Conservation (phyloP, 2,888 invertebrate genomes). For the Agelastica alni region DNA sequence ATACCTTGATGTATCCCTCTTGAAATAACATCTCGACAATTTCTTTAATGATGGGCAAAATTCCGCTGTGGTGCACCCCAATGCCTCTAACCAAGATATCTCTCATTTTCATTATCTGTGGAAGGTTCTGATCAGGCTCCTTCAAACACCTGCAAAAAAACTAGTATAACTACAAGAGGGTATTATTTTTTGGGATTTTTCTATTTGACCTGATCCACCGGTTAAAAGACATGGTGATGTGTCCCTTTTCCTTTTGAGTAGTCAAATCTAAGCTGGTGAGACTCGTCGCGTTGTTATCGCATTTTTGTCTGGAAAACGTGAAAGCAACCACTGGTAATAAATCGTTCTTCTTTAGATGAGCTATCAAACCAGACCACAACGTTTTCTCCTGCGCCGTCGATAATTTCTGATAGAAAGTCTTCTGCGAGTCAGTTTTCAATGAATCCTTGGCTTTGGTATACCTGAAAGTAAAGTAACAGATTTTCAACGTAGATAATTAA, state of each 20-base stretch:
- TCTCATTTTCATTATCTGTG: constrained; percentile 78
- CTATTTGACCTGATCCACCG: constrained; percentile 75
- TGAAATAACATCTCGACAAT: constrained; percentile 98
- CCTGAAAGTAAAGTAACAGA: constrained; percentile 35
- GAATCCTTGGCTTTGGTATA: constrained; percentile 46
- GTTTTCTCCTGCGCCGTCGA: constrained; percentile 75
- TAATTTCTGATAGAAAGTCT: constrained; percentile 33
- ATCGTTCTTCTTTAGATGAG: constrained; percentile 78
- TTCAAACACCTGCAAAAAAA: constrained; percentile 64
- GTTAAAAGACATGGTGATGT: constrained; percentile 84
- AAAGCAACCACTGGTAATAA: constrained; percentile 94
- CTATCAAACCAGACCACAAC: constrained; percentile 81
- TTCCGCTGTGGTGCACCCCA: constrained; percentile 98
- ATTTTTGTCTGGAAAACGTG: constrained; percentile 85
- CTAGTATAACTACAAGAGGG: no score
- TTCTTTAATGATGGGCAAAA: constrained; percentile 97
- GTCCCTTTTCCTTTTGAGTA: constrained; percentile 79
- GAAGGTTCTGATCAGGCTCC: constrained; percentile 83
- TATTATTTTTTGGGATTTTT: no score
- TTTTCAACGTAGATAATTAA: neutral
- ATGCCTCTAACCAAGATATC: constrained; percentile 81
- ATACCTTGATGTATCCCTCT: constrained; percentile 80
- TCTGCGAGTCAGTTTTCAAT: constrained; percentile 30
- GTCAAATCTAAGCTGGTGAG: constrained; percentile 75
- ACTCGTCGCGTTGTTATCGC: constrained; percentile 67